Evolutionary conservation across 2,797 vertebrate species (phyloP), one percentile per base, ranked within the genome.

Genomic region (Momotus momota): DNA sequence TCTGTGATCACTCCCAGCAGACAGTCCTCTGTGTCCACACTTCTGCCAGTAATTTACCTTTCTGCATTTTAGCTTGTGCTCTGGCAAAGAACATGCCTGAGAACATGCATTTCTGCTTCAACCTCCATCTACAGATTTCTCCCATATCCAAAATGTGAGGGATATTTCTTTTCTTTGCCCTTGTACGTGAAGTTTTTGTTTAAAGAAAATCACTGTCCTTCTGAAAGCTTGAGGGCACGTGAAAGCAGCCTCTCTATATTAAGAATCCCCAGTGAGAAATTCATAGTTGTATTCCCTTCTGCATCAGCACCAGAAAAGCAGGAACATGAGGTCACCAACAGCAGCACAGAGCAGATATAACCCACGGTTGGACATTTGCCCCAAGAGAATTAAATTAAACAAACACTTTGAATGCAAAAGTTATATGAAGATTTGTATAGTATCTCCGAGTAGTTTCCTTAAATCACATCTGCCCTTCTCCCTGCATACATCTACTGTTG

Each of bases 141-240:
- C 10, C 54, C 43, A 26, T 23, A 62, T 25, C 17, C 23, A 4
- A 49, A 12, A 48, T 55, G 22, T 77, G 29, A 27, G 9, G n/a
- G 9, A 21, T 31, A 46, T 45, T 77, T 89, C 26, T 86, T 86
- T 52, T 33, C 27, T 40, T 64, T 31, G 27, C n/a, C 77, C 29
- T 67, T 86, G 51, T 67, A 40, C 10, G 20, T 75, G 41, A 55
- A 69, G 61, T 26, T 95, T 91, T 86, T 55, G 40, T 69, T 69
- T 67, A 72, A 75, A 66, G 25, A 58, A 80, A 64, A 19, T 18
- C 5, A 0, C 52, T 31, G 26, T 41, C 48, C 19, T 54, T 64
- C 51, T 8, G 46, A 78, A 85, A 72, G 66, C 55, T 31, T 60
- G 69, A 72, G 22, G 51, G 77, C 38, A 38, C 17, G 0, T 33